Base-by-base conservation (phyloP, 2,113 vertebrate genomes). In the Poeciliopsis retropinna region DNA sequence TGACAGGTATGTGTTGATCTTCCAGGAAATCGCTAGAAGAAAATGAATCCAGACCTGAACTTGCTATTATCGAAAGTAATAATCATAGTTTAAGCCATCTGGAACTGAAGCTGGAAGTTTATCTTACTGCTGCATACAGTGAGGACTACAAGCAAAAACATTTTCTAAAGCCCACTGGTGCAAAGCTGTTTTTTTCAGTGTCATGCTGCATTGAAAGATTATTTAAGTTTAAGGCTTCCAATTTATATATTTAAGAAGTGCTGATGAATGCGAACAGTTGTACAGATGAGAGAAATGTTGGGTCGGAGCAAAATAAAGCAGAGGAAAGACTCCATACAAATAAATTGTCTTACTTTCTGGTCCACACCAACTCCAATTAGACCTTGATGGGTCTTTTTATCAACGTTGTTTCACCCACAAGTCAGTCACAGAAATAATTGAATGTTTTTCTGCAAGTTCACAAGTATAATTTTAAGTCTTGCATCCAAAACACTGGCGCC, bases 401-500 rank as follows among this genome's bases (percentile, higher is more conserved):
- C 0, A 67, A 37, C 10, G 60, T 17, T 67, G 8, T 10, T 34
- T 74, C 31, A 37, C 0, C 7, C 19, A 8, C 32, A 14, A 64
- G 10, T 31, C 63, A 75, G 17, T 47, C 44, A 19, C 44, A 47
- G 44, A 19, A 47, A 73, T 54, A 60, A 27, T 22, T 2, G 27
- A 65, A 44, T 31, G 32, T 29, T 6, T 17, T 70, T 34, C 62
- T 44, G 30, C 9, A 29, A 69, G 29, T 37, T 74, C 71, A 78
- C 65, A 79, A 67, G 29, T 65, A 54, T 29, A 22, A 78, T 31
- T 70, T 62, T 25, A 78, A 28, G 10, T 19, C 10, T 1, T 10
- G 17, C n/a, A 61, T 70, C 22, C 22, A 8, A 73, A 79, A 73
- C 44, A 5, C 31, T 9, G 54, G 34, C 44, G 37, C 32, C 44